Percentiles rank a stretch among this genome's conserved stretches.
Conservation (phyloP, 2,888 invertebrate genomes). For the Polymixis lichenea region DNA sequence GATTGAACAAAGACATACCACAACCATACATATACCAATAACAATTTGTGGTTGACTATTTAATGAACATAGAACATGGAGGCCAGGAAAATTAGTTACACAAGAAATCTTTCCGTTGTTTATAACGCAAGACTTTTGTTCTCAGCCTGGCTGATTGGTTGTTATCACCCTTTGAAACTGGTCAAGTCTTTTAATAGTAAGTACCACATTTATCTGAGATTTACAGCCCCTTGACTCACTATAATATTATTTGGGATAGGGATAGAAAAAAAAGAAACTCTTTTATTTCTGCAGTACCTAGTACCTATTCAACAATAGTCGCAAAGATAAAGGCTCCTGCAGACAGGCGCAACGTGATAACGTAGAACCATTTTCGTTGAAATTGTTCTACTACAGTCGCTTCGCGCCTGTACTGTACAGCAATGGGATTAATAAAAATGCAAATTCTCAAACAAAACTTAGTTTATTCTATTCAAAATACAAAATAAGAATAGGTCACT, state of each 20-base stretch:
- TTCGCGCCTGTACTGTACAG: neutral
- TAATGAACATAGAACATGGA: neutral
- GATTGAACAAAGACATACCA: neutral
- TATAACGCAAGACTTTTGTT: neutral
- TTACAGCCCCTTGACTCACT: too few species aligned
- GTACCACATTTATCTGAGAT: too few species aligned
- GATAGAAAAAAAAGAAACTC: too few species aligned
- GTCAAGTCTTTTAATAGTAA: too few species aligned
- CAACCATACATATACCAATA: too few species aligned
- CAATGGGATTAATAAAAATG: constrained; percentile 14
- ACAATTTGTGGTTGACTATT: neutral
- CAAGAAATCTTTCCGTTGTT: neutral
- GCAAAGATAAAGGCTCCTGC: neutral
- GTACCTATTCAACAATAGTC: neutral
- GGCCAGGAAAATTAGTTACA: neutral
- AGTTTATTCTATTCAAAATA: constrained; percentile 28
- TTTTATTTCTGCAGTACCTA: neutral
- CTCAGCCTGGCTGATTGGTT: too few species aligned
- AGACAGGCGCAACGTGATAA: neutral
- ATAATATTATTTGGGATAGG: too few species aligned
- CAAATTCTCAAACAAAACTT: constrained; percentile 14
- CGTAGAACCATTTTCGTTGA: too few species aligned
- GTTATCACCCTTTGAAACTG: too few species aligned
- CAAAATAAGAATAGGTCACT: neutral
- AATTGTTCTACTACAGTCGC: neutral